Evolutionary conservation across 2,888 invertebrate species (phyloP), one percentile per base, ranked within the genome.

Genomic region (Leucophenga maculata): DNA sequence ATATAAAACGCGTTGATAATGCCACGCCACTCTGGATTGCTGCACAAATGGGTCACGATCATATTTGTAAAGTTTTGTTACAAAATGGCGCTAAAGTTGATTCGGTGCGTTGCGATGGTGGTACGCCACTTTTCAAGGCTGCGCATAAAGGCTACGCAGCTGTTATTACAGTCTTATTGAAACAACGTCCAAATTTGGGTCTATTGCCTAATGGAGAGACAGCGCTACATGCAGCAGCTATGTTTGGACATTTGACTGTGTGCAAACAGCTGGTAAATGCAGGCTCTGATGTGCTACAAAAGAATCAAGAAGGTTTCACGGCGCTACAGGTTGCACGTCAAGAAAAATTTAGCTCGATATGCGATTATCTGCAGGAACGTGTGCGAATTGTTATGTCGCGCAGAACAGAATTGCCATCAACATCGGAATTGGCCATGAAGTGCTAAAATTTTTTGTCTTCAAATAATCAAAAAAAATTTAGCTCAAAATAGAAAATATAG

Each of bases 11-110:
- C 82, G 92, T 92, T 4, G 97, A 97, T 90, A 93, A 94, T 73
- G 95, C 96, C 85, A 94, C 95, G 60, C 94, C 97, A 72, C 91
- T 98, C 76, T 98, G 97, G 97, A 97, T 98, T 83, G 94, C 97
- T 50, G 93, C 96, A 75, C 98, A 98, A 91, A 97, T 97, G 95
- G 97, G 97, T 0, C 96, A 97, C 90, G 92, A 93, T 86, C 92
- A 92, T 85, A 93, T 94, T 60, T 96, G 94, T 69, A 90, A 93
- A 75, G 91, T 93, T 83, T 90, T 98, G 79, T 90, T 97, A 74
- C 92, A 92, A 83, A 92, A 92, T 77, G 95, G 96, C 57, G 96
- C 96, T 48, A 89, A 91, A 78, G 93, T 95, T 26, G 96, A 97
- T 90, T 91, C 93, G 3, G 91, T 93, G 31, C 90, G 96, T 88